phyloP scores from a whole-genome alignment of 53 echinoderm and acorn worm genomes.

The Astropecten irregularis region DNA sequence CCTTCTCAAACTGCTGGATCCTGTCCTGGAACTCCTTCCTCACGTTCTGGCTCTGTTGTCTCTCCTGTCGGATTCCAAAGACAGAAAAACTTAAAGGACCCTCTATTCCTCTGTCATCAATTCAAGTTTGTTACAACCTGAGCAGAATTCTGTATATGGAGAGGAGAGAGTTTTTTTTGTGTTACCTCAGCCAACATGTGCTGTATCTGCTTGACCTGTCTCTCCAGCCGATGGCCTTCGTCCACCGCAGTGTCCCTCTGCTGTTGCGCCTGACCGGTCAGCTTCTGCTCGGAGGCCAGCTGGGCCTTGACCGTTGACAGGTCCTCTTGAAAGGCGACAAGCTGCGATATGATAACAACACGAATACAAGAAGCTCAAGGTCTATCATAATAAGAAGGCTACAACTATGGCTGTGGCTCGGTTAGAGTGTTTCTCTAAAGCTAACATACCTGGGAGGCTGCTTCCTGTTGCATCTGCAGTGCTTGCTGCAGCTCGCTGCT shows the following conservation, averaged over 20 bases:
- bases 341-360: neutral
- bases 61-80: conserved; percentile 75
- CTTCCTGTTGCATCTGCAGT: conserved; percentile 20
- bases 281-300: conserved; percentile 25
- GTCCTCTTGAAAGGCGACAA: conserved; percentile 25
- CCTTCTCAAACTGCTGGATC: conserved; percentile 62
- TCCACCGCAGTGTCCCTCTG: conserved; percentile 4
- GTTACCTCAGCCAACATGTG: conserved; percentile 71
- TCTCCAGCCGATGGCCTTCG: conserved; percentile 57
- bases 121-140: too few relatives aligned
- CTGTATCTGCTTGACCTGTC: conserved; percentile 79
- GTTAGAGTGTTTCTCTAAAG: too few relatives aligned
- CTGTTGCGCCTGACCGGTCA: conserved; percentile 3
- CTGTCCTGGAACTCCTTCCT: conserved; percentile 65
- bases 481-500: conserved; percentile 21
- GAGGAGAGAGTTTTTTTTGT: too few relatives aligned
- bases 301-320: conserved; percentile 29
- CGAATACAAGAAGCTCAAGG: too few relatives aligned
- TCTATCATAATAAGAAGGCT: neutral
- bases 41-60: conserved; percentile 59
- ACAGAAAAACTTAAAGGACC: neutral
- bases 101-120: too few relatives aligned
- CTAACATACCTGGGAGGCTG: conserved; percentile 23
- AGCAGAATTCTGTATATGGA: too few relatives aligned
- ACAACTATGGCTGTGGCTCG: neutral